phyloP scores from a whole-genome alignment of 1,140 invertebrate genomes.

The Thaumatotibia leucotreta region DNA sequence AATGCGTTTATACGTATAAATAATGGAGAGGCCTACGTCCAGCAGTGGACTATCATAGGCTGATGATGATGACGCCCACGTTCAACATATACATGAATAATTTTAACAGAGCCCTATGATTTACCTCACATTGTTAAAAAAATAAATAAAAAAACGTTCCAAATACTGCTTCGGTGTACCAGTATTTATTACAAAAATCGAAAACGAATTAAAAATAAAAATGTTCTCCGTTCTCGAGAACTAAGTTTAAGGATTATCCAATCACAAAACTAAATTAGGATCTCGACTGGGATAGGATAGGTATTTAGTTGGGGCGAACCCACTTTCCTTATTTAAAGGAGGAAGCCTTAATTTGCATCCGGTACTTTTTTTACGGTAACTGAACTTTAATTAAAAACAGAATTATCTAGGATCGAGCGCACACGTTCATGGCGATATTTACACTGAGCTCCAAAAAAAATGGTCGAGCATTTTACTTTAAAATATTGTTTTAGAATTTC shows the following conservation, averaged over 20 bases:
- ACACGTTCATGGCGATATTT: slow-evolving; percentile 29
- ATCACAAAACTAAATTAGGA: slow-evolving; percentile 30
- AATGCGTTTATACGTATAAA: no score
- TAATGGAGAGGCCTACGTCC: no score
- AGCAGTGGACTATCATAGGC: no score
- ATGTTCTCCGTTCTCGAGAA: background rate
- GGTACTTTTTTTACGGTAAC: slow-evolving; percentile 59
- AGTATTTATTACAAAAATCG: background rate
- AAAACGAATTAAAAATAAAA: background rate
- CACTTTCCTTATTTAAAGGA: slow-evolving; percentile 25
- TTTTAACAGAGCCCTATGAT: no score
- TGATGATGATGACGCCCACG: no score
- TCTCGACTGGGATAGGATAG: slow-evolving; percentile 28
- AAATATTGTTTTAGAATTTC: no score
- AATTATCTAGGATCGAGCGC: slow-evolving; percentile 51
- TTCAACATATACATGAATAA: no score
- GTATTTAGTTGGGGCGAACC: slow-evolving; percentile 21
- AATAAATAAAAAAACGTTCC: no score
- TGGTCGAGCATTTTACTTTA: no score
- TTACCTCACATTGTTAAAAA: no score
- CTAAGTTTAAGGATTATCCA: slow-evolving; percentile 23
- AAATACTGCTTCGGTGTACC: no score
- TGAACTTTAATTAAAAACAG: slow-evolving; percentile 68
- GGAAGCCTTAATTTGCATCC: slow-evolving; percentile 50
- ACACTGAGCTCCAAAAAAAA: slow-evolving; percentile 27